Base-by-base conservation (phyloP, 2,113 vertebrate genomes). In the Alligator sinensis region DNA sequence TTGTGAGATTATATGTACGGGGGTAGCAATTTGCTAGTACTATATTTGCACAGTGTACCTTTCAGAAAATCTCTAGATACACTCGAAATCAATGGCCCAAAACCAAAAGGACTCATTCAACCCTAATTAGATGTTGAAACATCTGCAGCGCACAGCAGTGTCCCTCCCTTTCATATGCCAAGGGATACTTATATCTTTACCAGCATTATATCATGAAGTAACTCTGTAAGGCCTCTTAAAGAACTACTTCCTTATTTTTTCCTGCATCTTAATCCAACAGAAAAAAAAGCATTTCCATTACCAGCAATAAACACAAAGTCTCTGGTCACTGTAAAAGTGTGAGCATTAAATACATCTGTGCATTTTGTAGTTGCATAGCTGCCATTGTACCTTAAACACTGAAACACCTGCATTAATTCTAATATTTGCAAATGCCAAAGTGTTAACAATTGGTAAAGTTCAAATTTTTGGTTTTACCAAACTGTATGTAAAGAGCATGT, bases 41-140 rank as follows among this genome's bases (percentile, higher is more conserved):
- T 86, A 75, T 64, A 88, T 88, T 86, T 86, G 17, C n/a, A 59
- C 70, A 64, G 58, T 75, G 15, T 64, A 47, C 55, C 87, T 94
- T 88, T 62, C 59, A 88, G 11, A 24, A 93, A 77, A 89, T 93
- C 75, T 93, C 70, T 80, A 25, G 87, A 62, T 19, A 74, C 58
- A 61, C 38, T 84, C 89, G 28, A 92, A 89, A 91, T 93, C 88
- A 92, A 38, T 94, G 61, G 55, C 15, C 61, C 85, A 27, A 89
- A 93, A 61, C 64, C 25, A 77, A 84, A 91, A 92, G 55, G 55
- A 77, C 75, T 92, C 77, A 77, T n/a, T 83, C 25, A 94, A 61
- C 30, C 19, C 3, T 88, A 59, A 94, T 89, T 70, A 82, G 75
- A 87, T 95, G 91, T 81, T 89, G 87, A 94, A 95, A 87, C 85